Base-by-base conservation (phyloP, 2,113 vertebrate species). In the Peromyscus polionotus region DNA sequence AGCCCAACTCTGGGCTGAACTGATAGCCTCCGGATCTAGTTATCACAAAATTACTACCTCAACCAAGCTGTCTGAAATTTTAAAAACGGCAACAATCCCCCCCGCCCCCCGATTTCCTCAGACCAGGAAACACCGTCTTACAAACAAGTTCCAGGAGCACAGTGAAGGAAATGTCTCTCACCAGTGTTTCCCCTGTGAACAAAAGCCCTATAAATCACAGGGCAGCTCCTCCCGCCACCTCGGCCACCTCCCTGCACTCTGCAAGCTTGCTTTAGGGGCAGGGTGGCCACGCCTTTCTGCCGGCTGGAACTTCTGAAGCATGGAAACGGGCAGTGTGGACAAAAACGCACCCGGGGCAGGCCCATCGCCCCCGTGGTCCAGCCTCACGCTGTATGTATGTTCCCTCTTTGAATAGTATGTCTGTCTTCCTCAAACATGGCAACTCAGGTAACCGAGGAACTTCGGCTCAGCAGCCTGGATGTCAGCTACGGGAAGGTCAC, bases 161-260 rank as follows among this genome's bases (percentile, higher is more conserved):
- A 0, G 0, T 0, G 67, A 7, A 91, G 61, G 51, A 88, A 86
- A 45, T 2, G 8, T 45, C 72, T n/a, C 67, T 4, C 19, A 33
- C 28, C 51, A n/a, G 28, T 3, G 7, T 17, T 65, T 76, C 88
- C 33, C 59, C 68, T 11, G 36, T 7, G n/a, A 85, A 73, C 42
- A 88, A 87, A 54, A 42, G 65, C 48, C 31, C 88, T 16, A 57
- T 1, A n/a, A 24, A 83, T 36, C 39, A 45, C 51, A 79, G 13
- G 10, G 45, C 33, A 31, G 31, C 13, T 3, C 75, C 57, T 13
- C 75, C 54, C n/a, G 48, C 45, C n/a, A 48, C 45, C 48, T 11
- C 1, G 12, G 14, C 33, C 1, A 26, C 33, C 54, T 65, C 12
- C 36, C 26, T 31, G 36, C 45, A 28, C 83, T 1, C 13, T 0